Conservation (phyloP, 2,113 vertebrate species). For the Mirounga angustirostris region DNA sequence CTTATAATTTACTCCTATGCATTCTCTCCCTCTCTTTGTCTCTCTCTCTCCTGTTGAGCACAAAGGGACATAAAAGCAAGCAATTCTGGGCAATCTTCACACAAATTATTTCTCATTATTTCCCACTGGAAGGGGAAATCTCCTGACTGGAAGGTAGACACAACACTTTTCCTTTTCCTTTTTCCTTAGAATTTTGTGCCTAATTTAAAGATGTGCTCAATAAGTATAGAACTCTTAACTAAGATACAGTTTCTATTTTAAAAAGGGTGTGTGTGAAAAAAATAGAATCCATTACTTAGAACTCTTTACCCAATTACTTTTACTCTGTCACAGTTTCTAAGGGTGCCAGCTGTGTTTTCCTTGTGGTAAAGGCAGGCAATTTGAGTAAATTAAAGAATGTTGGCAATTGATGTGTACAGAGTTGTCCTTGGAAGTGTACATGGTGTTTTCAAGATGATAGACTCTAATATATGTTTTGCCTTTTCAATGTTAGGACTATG, state of each 20-base stretch:
- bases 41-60: background rate
- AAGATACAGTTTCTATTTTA: conserved; percentile 24
- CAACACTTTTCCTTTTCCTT: background rate
- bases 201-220: background rate
- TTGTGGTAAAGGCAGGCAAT: conserved; percentile 41
- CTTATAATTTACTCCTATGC: background rate
- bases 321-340: conserved; percentile 23
- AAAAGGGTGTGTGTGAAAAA: conserved; percentile 2
- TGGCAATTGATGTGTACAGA: background rate
- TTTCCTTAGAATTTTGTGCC: conserved; percentile 39
- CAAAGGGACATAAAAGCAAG: background rate
- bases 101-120: background rate
- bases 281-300: conserved; percentile 41
- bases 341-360: conserved; percentile 56
- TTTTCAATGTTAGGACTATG: conserved; percentile 4
- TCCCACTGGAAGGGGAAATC: background rate
- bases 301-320: conserved; percentile 40
- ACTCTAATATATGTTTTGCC: conserved; percentile 17
- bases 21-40: background rate
- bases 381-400: conserved; percentile 67
- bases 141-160: conserved; percentile 17
- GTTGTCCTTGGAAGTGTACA: conserved; percentile 4
- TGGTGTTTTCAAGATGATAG: conserved; percentile 41
- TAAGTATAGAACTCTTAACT: conserved; percentile 50
- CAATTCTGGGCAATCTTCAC: background rate